Percentiles rank a stretch among this genome's conserved stretches.
These are phyloP conservation scores for Drosophila robusta DNA, from an alignment of 2,888 invertebrate species.

Conservation along the genomic window DNA sequence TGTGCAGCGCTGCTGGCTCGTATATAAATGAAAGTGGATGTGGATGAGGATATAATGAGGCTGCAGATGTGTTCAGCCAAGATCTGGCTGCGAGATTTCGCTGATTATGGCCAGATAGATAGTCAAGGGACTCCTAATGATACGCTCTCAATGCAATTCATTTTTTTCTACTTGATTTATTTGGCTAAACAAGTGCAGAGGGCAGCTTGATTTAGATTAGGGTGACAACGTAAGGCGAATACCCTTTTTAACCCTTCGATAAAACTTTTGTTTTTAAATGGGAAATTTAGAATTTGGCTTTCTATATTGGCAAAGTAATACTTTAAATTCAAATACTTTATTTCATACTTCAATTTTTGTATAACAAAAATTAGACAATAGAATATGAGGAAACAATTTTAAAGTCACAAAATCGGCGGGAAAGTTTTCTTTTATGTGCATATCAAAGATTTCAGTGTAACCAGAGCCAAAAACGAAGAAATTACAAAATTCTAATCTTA, in stretches of 20 bases:
- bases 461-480: too few species aligned
- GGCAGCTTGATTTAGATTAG: background rate
- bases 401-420: too few species aligned
- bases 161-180: background rate
- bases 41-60: conserved; percentile 12
- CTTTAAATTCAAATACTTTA: too few species aligned
- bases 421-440: too few species aligned
- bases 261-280: too few species aligned
- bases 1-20: conserved; percentile 41
- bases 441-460: too few species aligned
- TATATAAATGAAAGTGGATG: conserved; percentile 23
- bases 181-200: background rate
- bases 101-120: conserved; percentile 16
- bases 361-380: too few species aligned
- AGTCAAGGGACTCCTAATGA: conserved; percentile 2
- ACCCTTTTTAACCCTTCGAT: background rate
- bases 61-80: conserved; percentile 5
- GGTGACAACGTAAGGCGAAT: background rate
- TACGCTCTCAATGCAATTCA: background rate
- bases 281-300: too few species aligned
- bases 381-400: too few species aligned
- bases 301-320: too few species aligned
- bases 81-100: conserved; percentile 11
- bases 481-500: too few species aligned
- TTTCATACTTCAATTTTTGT: too few species aligned